These are phyloP conservation scores for Acanthiza pusilla DNA, from an alignment of 2,797 vertebrate genomes.

Conservation along the genomic window DNA sequence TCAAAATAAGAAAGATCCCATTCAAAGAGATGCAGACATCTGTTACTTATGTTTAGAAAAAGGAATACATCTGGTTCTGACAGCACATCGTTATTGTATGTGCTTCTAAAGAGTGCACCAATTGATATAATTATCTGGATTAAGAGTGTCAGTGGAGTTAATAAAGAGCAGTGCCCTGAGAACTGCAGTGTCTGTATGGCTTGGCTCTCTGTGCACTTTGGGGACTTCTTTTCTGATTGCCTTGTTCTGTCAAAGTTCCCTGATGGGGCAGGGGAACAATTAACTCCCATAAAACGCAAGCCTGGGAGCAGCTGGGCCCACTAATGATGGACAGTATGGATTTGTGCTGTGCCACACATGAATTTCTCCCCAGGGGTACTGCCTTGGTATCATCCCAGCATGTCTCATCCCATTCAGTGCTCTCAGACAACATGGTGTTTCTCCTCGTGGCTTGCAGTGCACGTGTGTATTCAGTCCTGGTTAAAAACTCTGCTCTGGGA, in stretches of 20 bases:
- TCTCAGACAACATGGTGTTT: background rate
- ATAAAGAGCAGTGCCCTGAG: background rate
- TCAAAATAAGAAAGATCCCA: background rate
- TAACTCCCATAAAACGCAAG: background rate
- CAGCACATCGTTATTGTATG: background rate
- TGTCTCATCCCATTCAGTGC: background rate
- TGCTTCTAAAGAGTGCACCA: background rate
- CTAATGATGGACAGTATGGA: background rate
- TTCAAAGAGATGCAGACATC: background rate
- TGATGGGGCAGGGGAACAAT: background rate
- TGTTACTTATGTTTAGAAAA: background rate
- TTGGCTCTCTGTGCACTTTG: background rate
- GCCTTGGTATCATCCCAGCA: background rate
- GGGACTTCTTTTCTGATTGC: background rate
- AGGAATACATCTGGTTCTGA: background rate
- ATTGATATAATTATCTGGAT: background rate
- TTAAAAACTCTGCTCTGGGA: background rate
- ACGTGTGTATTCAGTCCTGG: rapidly evolving
- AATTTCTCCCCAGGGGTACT: background rate
- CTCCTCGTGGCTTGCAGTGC: rapidly evolving
- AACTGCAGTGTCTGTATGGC: background rate
- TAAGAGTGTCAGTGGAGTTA: background rate
- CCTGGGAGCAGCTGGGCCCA: background rate
- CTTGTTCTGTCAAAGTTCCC: background rate
- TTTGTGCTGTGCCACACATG: background rate